Evolutionary conservation across 2,888 invertebrate species (phyloP).

Genomic region (Ceriagrion tenellum): DNA sequence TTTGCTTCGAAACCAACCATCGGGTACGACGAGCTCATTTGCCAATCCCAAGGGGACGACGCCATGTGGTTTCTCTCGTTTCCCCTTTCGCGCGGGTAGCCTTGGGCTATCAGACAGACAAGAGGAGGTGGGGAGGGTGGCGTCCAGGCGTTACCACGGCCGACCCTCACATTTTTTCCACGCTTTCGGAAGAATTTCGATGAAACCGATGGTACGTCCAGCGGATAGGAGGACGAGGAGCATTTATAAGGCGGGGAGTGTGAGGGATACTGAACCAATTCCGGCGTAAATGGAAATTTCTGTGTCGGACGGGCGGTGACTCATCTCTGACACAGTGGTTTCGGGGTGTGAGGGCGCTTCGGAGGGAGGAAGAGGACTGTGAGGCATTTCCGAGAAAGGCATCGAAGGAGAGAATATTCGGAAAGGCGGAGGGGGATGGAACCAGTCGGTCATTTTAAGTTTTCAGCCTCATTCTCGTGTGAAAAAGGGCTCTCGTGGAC

Average conservation of each 20-base stretch:
- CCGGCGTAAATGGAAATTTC: conserved; percentile 11
- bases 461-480: background rate
- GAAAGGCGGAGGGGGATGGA: background rate
- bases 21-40: background rate
- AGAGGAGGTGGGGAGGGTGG: background rate
- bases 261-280: background rate
- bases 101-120: background rate
- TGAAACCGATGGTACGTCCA: background rate
- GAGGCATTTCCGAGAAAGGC: conserved; percentile 19
- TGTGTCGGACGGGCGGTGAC: background rate
- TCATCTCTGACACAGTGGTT: background rate
- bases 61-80: background rate
- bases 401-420: background rate
- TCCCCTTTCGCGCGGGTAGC: background rate
- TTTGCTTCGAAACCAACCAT: background rate
- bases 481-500: background rate
- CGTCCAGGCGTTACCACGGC: background rate
- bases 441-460: background rate
- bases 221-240: background rate
- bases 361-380: background rate
- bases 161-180: background rate
- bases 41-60: background rate
- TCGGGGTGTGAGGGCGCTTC: background rate
- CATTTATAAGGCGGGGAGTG: background rate
- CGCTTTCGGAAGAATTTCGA: background rate